Conservation (phyloP, 2,113 vertebrate species). For the Spheniscus mendiculus region DNA sequence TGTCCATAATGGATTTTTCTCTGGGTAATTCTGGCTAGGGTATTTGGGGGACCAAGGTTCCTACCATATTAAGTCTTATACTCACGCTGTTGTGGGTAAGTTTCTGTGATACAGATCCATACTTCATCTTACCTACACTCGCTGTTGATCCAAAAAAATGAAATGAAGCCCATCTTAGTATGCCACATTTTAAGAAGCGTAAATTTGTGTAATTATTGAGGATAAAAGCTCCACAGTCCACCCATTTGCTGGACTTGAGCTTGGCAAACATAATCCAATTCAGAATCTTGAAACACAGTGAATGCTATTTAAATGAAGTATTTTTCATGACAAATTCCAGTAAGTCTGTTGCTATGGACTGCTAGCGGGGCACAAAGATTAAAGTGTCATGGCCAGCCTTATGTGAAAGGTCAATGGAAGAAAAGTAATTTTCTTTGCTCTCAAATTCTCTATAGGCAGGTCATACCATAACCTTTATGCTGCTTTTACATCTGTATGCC, state of each 20-base stretch:
- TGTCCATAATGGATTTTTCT: not conserved
- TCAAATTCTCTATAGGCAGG: not conserved
- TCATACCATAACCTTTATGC: not conserved
- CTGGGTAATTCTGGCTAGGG: not conserved
- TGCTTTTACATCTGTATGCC: not conserved
- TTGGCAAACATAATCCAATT: not conserved
- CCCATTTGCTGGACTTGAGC: not conserved
- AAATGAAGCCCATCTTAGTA: not conserved
- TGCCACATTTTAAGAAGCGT: not conserved
- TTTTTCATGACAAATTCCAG: not conserved
- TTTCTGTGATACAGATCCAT: not conserved
- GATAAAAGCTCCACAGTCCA: not conserved
- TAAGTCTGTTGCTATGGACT: not conserved
- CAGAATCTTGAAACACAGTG: not conserved
- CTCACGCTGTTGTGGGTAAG: accelerated
- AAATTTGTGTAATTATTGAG: not conserved
- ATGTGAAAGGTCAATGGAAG: not conserved
- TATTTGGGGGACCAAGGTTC: not conserved
- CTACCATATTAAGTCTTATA: not conserved
- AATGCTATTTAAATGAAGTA: not conserved
- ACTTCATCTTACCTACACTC: not conserved
- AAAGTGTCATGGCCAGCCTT: not conserved
- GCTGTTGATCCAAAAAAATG: not conserved
- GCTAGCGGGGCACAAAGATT: not conserved
- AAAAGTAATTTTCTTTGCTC: not conserved